Evolutionary conservation across 2,797 vertebrate genomes (phyloP), one percentile per base, ranked within the genome.

Genomic region (Acrossocheilus fasciatus): DNA sequence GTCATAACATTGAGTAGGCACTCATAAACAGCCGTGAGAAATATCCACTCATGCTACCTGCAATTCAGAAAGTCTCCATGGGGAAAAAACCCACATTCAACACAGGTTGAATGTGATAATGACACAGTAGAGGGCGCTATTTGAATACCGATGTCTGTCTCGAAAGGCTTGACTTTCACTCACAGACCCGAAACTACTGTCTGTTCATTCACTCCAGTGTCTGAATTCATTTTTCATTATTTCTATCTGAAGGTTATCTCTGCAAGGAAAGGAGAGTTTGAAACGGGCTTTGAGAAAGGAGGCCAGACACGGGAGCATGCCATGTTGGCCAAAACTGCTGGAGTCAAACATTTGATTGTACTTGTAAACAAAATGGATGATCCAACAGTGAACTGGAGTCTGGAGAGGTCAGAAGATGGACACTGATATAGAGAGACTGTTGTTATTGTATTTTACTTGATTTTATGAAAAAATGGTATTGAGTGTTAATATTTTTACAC

Each of bases 361-460:
- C 96, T 99, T 87, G 96, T 99, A 91, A 99, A 99, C 93, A 99
- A 99, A 94, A 99, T 99, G 98, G 98, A 99, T 26, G 98, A 99
- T 90, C 98, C 98, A 4, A 99, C 98, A 57, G 98, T 99, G 89
- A 98, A 97, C 95, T 99, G 98, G 98, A 99, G 98, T 94, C 96
- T 97, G 73, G 98, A 99, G 93, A 97, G 98, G 98, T 99, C 86
- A 88, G 92, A 41, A 14, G 18, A 70, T 41, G 2, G 17, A 36
- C 26, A 1, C 39, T n/a, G 45, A 2, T 68, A 26, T 43, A 4
- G n/a, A 52, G 0, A 20, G 20, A 11, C 17, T 39, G 1, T 34
- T 73, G 9, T 82, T 26, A 15, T 34, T 4, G 18, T 62, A 34
- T 34, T n/a, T 74, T 15, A 47, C 20, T 39, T n/a, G 10, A 6